Evolutionary conservation across 2,888 invertebrate species (phyloP), one percentile per base, ranked within the genome.

Genomic region (Marasmarcha lunaedactyla): DNA sequence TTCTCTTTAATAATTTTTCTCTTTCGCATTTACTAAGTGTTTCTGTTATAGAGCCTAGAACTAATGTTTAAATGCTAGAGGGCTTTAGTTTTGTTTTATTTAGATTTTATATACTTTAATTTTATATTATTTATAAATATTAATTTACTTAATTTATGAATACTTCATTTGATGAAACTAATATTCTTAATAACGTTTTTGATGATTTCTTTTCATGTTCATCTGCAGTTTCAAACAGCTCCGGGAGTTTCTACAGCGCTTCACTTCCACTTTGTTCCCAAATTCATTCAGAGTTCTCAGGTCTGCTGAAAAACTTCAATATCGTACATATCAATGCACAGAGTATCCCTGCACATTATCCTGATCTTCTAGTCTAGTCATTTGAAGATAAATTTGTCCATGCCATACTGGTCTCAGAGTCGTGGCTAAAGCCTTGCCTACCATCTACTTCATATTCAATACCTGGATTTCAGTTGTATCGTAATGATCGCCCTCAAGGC

Each of bases 71-170:
- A n/a, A n/a, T n/a, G n/a, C n/a, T n/a, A n/a, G n/a, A n/a, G n/a
- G n/a, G n/a, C n/a, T n/a, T 7, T 20, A 20, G 20, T 20, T 20
- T 20, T 20, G 20, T 20, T 30, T 30, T 30, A 3, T 11, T 11
- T 10, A 30, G 4, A 7, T 30, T 11, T 7, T 30, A 30, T 11
- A 10, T 30, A 30, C n/a, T 30, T 7, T 30, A 7, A 30, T 30
- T 30, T 30, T 30, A 10, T 26, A 35, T 9, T 7, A 30, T 39
- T 38, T 39, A 34, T 25, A 26, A 37, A 35, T 30, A 30, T 30
- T 30, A 30, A 3, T 10, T 30, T 30, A 30, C 10, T 30, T 30
- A 30, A 6, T 10, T 11, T 6, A 11, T 11, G 10, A 30, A 11
- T 30, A 30, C 10, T 6, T 11, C 10, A 10, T 6, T 10, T 30